phyloP scores from a whole-genome alignment of 2,113 vertebrate genomes.

The Crotalus helleri region DNA sequence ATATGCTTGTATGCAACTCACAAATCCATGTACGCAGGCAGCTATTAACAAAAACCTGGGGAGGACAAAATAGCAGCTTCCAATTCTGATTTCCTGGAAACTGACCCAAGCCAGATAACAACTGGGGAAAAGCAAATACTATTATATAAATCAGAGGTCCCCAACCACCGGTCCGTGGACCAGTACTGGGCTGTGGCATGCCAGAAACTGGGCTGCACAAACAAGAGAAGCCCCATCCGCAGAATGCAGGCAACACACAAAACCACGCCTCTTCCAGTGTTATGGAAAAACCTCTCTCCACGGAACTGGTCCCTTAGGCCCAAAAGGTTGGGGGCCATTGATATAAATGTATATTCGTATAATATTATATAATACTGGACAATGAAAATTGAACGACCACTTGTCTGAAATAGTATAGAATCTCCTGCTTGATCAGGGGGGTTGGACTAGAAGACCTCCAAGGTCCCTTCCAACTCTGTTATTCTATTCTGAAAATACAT shows the following conservation, averaged over 20 bases:
- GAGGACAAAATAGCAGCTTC: neutral
- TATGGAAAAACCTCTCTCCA: too few relatives aligned
- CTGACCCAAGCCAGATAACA: neutral
- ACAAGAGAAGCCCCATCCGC: too few relatives aligned
- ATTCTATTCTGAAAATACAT: neutral
- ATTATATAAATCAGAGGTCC: neutral
- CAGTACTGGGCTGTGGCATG: too few relatives aligned
- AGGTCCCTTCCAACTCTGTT: neutral
- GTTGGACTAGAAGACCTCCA: neutral
- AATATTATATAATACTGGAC: neutral
- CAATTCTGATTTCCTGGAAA: neutral
- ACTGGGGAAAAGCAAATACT: neutral
- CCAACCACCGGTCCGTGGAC: too few relatives aligned
- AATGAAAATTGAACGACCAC: neutral
- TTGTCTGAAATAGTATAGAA: neutral
- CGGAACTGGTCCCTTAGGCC: too few relatives aligned
- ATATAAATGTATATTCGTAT: neutral
- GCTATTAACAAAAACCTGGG: neutral
- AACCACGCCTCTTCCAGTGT: too few relatives aligned
- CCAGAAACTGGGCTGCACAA: too few relatives aligned
- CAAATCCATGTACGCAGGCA: neutral
- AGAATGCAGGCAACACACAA: too few relatives aligned
- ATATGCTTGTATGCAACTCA: neutral
- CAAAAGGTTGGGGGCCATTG: too few relatives aligned
- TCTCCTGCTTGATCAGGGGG: neutral